Conservation (phyloP, 2,888 invertebrate species). For the Omphaloscelis lunosa region DNA sequence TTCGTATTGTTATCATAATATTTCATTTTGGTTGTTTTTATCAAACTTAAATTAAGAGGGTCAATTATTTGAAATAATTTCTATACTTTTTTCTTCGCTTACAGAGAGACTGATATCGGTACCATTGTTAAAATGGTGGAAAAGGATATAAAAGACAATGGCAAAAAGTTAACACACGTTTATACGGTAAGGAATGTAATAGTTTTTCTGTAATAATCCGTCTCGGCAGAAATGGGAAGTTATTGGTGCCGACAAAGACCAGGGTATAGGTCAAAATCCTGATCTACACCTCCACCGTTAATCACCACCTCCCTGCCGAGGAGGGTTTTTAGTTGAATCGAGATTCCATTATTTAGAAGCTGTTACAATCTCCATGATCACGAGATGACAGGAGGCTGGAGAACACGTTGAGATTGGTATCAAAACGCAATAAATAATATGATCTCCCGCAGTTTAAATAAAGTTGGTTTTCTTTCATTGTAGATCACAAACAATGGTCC, state of each 20-base stretch:
- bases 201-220: not conserved
- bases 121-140: constrained; percentile 64
- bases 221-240: not conserved
- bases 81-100: constrained; percentile 23
- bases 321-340: not conserved
- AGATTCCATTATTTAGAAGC: not conserved
- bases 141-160: constrained; percentile 57
- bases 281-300: not conserved
- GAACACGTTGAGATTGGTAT: not conserved
- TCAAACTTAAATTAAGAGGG: not conserved
- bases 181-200: constrained; percentile 66
- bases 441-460: not conserved
- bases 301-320: not conserved
- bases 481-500: constrained; percentile 75
- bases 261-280: not conserved
- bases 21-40: not conserved
- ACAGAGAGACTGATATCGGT: constrained; percentile 71
- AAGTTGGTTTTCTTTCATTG: constrained; percentile 38
- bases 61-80: not conserved
- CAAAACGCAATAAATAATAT: not conserved
- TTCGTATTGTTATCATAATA: constrained; percentile 38
- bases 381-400: not conserved
- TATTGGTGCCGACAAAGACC: not conserved
- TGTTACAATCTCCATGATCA: not conserved
- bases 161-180: constrained; percentile 69